Conservation (phyloP, 1,140 invertebrate species). For the Atta cephalotes region DNA sequence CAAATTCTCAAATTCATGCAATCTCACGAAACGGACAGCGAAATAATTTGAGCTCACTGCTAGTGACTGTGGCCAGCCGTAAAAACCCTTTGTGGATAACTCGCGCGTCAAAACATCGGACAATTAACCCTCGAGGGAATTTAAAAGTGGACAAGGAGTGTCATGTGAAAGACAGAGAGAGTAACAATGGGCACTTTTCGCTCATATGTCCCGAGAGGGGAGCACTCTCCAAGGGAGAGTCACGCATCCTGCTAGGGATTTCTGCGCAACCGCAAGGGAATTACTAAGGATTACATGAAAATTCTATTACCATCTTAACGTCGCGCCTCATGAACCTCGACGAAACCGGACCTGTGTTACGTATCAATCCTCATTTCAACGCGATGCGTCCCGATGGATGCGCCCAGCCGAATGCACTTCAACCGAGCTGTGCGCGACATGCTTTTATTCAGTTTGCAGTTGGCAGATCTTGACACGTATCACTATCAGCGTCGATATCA, state of each 20-base stretch:
- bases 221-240: constrained; percentile 56
- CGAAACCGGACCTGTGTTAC: constrained; percentile 71
- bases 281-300: constrained; percentile 86
- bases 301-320: constrained; percentile 86
- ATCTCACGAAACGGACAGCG: constrained; percentile 60
- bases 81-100: constrained; percentile 76
- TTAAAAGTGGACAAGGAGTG: constrained; percentile 74
- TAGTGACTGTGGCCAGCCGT: constrained; percentile 64
- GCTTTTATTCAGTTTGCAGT: constrained; percentile 49
- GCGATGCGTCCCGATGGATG: constrained; percentile 24
- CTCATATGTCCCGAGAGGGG: constrained; percentile 68
- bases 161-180: not conserved
- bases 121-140: constrained; percentile 85
- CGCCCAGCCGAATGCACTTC: constrained; percentile 6
- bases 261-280: constrained; percentile 82
- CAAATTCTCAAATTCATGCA: constrained; percentile 3
- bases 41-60: constrained; percentile 63
- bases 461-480: constrained; percentile 58
- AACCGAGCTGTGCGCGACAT: constrained; percentile 15
- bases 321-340: constrained; percentile 48
- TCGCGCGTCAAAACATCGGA: constrained; percentile 83
- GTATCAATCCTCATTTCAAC: constrained; percentile 72
- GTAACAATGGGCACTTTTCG: constrained; percentile 47
- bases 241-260: constrained; percentile 64
- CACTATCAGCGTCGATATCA: constrained; percentile 54